Base-by-base conservation (phyloP, 2,888 invertebrate genomes). In the Apodemia zela region DNA sequence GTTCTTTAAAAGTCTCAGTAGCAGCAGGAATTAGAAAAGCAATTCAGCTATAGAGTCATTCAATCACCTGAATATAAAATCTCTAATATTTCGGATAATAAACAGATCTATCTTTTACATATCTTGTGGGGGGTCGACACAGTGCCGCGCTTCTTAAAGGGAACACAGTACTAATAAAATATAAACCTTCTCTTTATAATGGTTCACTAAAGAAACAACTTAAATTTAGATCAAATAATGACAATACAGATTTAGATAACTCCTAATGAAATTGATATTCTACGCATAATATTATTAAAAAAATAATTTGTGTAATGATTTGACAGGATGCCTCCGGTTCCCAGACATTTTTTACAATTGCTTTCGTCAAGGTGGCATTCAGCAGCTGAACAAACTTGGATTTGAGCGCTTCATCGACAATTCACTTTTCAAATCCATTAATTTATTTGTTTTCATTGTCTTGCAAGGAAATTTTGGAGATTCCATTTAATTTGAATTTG, bases 361-460 rank as follows among this genome's bases (percentile, higher is more conserved):
- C 73, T 78, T 81, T 82, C 84, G 78, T 78, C 80, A 77, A 78
- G 81, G 78, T 78, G 75, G 77, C 73, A 77, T 80, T 78, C 75
- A 78, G 73, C 78, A 76, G 78, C 85, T 86, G 88, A 82, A 87
- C 82, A 87, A 90, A 90, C 89, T 86, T 74, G 70, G 78, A 75
- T 77, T 72, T 73, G 78, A 83, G 84, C 87, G 87, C 82, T 80
- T 82, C 88, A 87, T 88, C 83, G 82, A 85, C 89, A 88, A 89
- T 90, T 87, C 84, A 82, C 82, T 87, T 85, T 77, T 75, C 73
- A 74, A 78, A 76, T 75, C 76, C 79, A 73, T 77, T 69, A 61
- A 62, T 63, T 67, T 75, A 85, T 87, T 67, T 75, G 85, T 88
- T 82, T 85, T 84, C 89, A 86, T 75, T 79, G 65, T 65, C 59